Percentiles rank a stretch among this genome's conserved stretches.
These are phyloP conservation scores for Hirtodrosophila cameraria DNA, from an alignment of 2,888 invertebrate species.

Conservation along the genomic window DNA sequence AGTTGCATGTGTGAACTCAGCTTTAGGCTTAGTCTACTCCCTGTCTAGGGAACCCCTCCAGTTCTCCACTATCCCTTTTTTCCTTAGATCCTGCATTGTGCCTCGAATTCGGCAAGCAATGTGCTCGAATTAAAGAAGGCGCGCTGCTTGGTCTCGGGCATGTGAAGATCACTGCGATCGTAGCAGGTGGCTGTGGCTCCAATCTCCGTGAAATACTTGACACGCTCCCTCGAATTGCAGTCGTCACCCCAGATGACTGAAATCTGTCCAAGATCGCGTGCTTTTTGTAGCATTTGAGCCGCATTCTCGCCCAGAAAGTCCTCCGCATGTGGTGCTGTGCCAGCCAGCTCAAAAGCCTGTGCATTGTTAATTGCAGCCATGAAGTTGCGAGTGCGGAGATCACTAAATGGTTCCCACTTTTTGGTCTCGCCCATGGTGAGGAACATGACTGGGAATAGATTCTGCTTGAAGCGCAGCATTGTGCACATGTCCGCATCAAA, in stretches of 20 bases:
- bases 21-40: constrained; percentile 23
- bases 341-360: constrained; percentile 91
- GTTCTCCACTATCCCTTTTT: background rate
- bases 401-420: constrained; percentile 89
- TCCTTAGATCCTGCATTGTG: constrained; percentile 62
- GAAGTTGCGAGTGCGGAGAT: constrained; percentile 92
- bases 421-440: constrained; percentile 85
- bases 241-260: constrained; percentile 99
- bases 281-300: constrained; percentile 88
- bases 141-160: constrained; percentile 69
- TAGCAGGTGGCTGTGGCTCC: constrained; percentile 98
- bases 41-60: constrained; percentile 34
- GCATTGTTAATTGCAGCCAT: constrained; percentile 93
- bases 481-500: constrained; percentile 98
- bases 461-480: constrained; percentile 97
- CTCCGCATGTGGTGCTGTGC: constrained; percentile 96
- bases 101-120: constrained; percentile 72
- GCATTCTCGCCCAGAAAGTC: constrained; percentile 90
- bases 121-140: constrained; percentile 76
- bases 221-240: constrained; percentile 93
- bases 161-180: constrained; percentile 90
- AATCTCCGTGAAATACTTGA: constrained; percentile 92
- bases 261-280: constrained; percentile 91
- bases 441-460: constrained; percentile 97
- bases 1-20: constrained; percentile 6